These are phyloP conservation scores for Drepana arcuata DNA, from an alignment of 1,140 invertebrate species.

Conservation along the genomic window DNA sequence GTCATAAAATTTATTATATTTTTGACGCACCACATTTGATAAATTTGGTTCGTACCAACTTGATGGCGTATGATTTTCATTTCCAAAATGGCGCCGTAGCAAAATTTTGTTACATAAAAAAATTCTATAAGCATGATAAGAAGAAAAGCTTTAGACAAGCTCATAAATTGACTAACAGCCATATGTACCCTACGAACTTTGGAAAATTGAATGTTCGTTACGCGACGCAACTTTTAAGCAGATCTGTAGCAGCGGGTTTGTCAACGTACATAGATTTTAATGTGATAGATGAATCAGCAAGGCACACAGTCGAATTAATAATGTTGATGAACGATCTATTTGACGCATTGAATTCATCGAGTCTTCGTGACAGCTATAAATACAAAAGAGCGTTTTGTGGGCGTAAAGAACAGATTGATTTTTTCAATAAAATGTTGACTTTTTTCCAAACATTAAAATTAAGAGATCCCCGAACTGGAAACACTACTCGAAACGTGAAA, in stretches of 20 bases:
- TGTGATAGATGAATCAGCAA: conserved; percentile 17
- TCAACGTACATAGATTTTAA: conserved; percentile 16
- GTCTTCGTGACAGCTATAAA: conserved; percentile 3
- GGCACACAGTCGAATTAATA: conserved; percentile 12
- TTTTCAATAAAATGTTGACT: conserved; percentile 2
- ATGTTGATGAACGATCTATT: conserved; percentile 16
- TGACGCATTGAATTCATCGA: conserved; percentile 13
- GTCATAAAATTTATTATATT: background rate
- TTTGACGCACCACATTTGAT: background rate
- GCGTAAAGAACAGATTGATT: conserved; percentile 3
- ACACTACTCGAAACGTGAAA: conserved; percentile 1
- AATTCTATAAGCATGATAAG: conserved; percentile 20
- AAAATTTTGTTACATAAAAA: conserved; percentile 14
- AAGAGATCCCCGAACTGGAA: conserved; percentile 1
- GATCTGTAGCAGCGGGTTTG: conserved; percentile 11
- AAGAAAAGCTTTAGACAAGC: conserved; percentile 10
- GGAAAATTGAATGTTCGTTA: conserved; percentile 21
- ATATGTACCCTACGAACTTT: conserved; percentile 14
- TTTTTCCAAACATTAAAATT: conserved; percentile 1
- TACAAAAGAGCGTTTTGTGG: conserved; percentile 14
- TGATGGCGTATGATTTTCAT: background rate
- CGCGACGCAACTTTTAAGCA: conserved; percentile 19
- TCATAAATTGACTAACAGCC: conserved; percentile 13
- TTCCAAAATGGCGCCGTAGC: no score
- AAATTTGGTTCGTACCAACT: background rate